These are phyloP conservation scores for Cacatua alba DNA, from an alignment of 2,113 vertebrate genomes.

Conservation along the genomic window DNA sequence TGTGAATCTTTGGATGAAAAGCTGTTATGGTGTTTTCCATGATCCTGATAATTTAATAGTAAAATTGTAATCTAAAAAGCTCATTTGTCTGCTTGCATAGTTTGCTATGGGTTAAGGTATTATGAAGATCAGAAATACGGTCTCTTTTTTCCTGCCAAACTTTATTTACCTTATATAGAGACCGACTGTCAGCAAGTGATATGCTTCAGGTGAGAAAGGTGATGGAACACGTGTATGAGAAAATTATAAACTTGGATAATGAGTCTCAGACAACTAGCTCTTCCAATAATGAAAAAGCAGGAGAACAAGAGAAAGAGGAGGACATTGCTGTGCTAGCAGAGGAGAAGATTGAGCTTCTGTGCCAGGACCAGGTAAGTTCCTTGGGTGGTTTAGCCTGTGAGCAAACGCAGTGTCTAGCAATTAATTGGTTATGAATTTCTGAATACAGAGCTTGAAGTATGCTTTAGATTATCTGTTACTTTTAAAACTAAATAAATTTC, in stretches of 20 bases:
- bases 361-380: constrained; percentile 92
- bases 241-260: constrained; percentile 97
- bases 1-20: background rate
- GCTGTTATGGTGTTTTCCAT: background rate
- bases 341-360: constrained; percentile 97
- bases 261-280: constrained; percentile 97
- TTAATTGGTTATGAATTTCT: background rate
- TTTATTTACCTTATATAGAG: constrained; percentile 71
- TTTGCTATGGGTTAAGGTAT: background rate
- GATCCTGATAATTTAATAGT: background rate
- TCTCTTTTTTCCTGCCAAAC: background rate
- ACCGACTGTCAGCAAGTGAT: constrained; percentile 95
- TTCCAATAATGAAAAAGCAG: constrained; percentile 92
- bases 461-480: background rate
- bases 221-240: constrained; percentile 99
- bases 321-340: constrained; percentile 96
- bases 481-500: background rate
- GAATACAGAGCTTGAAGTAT: background rate
- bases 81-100: background rate
- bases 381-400: background rate
- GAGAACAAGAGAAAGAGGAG: constrained; percentile 96
- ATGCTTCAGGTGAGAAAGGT: constrained; percentile 99
- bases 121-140: background rate
- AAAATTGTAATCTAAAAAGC: background rate
- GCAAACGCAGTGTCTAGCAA: background rate